These are phyloP conservation scores for Spodoptera picta DNA, from an alignment of 2,888 invertebrate species.

Conservation along the genomic window DNA sequence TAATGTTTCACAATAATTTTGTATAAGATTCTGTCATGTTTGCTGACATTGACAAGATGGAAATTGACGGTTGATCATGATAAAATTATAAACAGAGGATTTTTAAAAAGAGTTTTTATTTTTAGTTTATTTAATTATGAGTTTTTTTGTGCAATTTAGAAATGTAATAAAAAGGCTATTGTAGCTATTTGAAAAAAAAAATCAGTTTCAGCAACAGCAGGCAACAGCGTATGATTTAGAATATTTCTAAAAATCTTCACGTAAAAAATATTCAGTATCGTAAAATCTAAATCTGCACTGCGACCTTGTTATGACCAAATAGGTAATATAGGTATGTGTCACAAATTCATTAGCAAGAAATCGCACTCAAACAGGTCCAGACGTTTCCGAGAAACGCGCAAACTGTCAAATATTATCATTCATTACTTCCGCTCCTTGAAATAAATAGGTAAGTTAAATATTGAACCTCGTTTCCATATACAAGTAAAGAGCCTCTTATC, in stretches of 20 bases:
- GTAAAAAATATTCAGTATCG: not conserved
- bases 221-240: too few species aligned
- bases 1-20: constrained; percentile 57
- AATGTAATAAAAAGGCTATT: too few species aligned
- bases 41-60: constrained; percentile 14
- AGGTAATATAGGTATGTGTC: constrained; percentile 21
- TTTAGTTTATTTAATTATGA: too few species aligned
- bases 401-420: constrained; percentile 6
- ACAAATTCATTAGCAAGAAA: constrained; percentile 37
- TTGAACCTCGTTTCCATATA: constrained; percentile 14
- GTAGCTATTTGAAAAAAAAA: too few species aligned
- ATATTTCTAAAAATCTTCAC: too few species aligned
- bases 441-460: constrained; percentile 16
- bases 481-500: constrained; percentile 1
- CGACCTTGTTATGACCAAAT: constrained; percentile 26
- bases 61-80: too few species aligned
- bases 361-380: constrained; percentile 23
- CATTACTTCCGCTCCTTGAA: constrained; percentile 31
- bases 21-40: constrained; percentile 51
- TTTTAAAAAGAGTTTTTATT: not conserved
- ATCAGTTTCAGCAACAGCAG: too few species aligned
- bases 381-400: constrained; percentile 24
- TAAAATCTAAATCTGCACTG: not conserved
- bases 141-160: too few species aligned
- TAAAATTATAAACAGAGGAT: not conserved